Evolutionary conservation across 92 coral and sea anemone species (phyloP), one percentile per base, ranked within the genome.

Genomic region (Nematostella vectensis): DNA sequence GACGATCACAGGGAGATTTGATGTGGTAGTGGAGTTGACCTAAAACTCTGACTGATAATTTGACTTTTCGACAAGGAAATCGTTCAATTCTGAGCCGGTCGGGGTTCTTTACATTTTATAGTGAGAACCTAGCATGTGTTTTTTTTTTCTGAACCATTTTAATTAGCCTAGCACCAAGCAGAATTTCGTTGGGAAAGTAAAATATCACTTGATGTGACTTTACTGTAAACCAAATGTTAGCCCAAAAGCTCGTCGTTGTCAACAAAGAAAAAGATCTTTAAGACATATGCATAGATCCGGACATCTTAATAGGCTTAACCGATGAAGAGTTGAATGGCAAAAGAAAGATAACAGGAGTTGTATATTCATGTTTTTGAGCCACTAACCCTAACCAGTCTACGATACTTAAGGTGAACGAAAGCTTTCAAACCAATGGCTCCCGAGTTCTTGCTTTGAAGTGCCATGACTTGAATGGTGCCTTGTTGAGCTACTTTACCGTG

Each of bases 221-320:
- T n/a, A 33, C 8, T 33, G 40, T 6, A 8, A 4, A 6, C 51
- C 51, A 45, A 45, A 45, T 45, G 51, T 45, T 17, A 45, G 51
- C 51, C 51, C 55, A 48, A 57, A 11, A 59, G 54, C 66, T 59
- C 42, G 48, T 47, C 47, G 66, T 48, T 45, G 54, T 37, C 55
- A 59, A 59, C 66, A 59, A 59, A 59, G 66, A 59, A 59, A 31
- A 10, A 59, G 47, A 45, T 53, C 54, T 45, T 26, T 48, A 59
- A 47, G 66, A 26, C 66, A 59, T 53, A 59, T 59, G 66, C 66
- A 59, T 16, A 59, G 16, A 59, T 37, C 66, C 55, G 66, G 66
- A 59, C 47, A 59, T 42, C 17, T 11, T 45, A 45, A 45, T 45
- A 45, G 51, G 51, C 51, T 45, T 45, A 29, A 54, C 42, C 30